These are phyloP conservation scores for Cyanoliseus patagonus DNA, from an alignment of 2,113 vertebrate genomes.

Conservation along the genomic window DNA sequence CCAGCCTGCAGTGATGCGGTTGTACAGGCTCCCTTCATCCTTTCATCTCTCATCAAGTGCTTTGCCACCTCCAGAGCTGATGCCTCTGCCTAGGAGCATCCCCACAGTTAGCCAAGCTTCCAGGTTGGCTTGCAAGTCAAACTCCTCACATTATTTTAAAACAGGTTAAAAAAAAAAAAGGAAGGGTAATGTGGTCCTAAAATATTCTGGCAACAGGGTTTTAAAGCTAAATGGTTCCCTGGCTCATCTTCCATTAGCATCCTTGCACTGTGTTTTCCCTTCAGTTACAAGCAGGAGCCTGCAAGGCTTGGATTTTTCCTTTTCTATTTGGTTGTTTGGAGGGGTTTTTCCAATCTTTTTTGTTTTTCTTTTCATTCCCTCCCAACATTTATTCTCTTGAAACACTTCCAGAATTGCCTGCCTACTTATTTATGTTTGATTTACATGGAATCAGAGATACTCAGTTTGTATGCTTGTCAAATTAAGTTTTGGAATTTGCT, in stretches of 20 bases:
- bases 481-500: neutral
- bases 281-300: neutral
- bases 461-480: neutral
- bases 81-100: neutral
- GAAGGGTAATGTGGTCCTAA: neutral
- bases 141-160: neutral
- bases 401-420: neutral
- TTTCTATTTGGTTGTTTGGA: neutral
- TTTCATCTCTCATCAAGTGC: accelerated
- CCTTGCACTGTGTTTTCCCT: neutral
- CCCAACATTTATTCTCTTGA: neutral
- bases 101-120: accelerated
- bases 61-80: neutral
- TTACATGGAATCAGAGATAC: neutral
- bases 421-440: neutral
- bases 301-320: neutral
- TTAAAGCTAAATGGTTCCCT: neutral
- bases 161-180: neutral
- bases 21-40: neutral
- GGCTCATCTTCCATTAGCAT: neutral
- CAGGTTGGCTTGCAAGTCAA: neutral
- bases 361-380: neutral
- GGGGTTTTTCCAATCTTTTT: neutral
- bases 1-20: neutral
- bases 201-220: neutral